Percentiles rank a stretch among this genome's conserved stretches.
Conservation (phyloP, 2,113 vertebrate species). For the Blennius ocellaris region DNA sequence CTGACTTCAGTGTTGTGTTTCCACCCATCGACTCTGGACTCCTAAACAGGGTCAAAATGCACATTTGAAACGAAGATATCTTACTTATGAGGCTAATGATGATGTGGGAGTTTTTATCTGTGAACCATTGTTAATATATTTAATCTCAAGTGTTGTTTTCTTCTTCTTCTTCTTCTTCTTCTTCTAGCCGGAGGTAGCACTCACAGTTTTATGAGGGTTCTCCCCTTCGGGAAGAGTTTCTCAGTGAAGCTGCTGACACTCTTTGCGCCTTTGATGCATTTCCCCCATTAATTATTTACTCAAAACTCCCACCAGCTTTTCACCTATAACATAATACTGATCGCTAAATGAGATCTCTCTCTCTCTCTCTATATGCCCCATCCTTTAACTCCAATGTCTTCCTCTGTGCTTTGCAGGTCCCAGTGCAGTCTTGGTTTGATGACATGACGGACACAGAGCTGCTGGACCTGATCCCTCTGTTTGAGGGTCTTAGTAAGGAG, state of each 20-base stretch:
- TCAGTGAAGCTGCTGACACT: conserved; percentile 45
- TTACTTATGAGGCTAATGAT: conserved; percentile 8
- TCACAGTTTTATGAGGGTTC: conserved; percentile 34
- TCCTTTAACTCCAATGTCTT: too few relatives aligned
- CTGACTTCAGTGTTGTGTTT: too few relatives aligned
- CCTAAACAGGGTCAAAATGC: not conserved
- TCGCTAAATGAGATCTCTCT: conserved; percentile 16
- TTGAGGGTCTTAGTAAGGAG: conserved; percentile 95
- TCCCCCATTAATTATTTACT: conserved; percentile 69
- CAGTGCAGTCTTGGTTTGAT: conserved; percentile 99
- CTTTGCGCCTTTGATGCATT: conserved; percentile 58
- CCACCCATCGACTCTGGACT: too few relatives aligned
- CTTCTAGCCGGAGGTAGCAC: conserved; percentile 32
- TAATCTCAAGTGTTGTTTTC: conserved; percentile 17
- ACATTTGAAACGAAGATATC: not conserved
- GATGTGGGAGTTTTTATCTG: conserved; percentile 18
- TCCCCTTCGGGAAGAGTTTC: conserved; percentile 28
- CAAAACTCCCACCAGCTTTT: conserved; percentile 36
- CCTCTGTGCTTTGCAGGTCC: conserved; percentile 84
- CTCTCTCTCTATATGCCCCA: not conserved
- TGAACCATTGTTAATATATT: conserved; percentile 8
- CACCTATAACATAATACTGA: conserved; percentile 48
- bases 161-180: not conserved
- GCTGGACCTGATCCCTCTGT: conserved; percentile 96
- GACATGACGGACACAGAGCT: conserved; percentile 98